Evolutionary conservation across 2,113 vertebrate genomes (phyloP).

Genomic region (Dolichallabes microphthalmus): DNA sequence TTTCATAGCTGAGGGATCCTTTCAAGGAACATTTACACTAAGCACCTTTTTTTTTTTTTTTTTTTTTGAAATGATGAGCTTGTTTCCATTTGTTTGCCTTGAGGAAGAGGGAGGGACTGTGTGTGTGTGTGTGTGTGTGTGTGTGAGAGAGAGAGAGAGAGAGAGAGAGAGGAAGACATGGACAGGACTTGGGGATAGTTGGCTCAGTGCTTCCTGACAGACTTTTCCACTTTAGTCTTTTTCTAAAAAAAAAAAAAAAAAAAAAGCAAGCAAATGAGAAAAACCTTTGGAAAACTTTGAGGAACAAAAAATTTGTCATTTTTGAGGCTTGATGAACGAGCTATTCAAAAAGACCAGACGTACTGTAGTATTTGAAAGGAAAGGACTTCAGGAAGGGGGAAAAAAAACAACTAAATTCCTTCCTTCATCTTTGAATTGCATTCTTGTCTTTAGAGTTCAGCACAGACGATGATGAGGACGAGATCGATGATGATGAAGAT

Average conservation of each 20-base stretch:
- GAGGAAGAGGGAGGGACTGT: background rate
- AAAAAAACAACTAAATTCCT: background rate
- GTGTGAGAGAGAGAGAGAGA: background rate
- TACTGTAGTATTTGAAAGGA: background rate
- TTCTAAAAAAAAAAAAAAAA: background rate
- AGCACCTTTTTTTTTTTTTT: background rate
- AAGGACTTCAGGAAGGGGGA: background rate
- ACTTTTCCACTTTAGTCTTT: slow-evolving; percentile 20
- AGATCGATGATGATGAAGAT: slow-evolving; percentile 57
- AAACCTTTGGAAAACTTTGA: slow-evolving; percentile 1
- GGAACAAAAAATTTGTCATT: background rate
- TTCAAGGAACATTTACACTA: background rate
- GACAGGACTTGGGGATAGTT: slow-evolving; percentile 33
- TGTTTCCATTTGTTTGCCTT: slow-evolving; percentile 22
- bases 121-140: too few species aligned
- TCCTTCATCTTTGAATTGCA: slow-evolving; percentile 40
- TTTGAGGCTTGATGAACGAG: background rate
- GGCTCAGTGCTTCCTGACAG: slow-evolving; percentile 16
- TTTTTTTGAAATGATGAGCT: background rate
- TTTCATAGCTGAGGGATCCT: background rate
- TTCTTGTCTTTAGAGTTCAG: slow-evolving; percentile 74
- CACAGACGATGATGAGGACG: slow-evolving; percentile 67
- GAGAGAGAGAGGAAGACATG: slow-evolving; percentile 26
- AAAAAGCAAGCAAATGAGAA: background rate
- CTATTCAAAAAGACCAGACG: background rate